Conservation (phyloP, 2,888 invertebrate species). For the Perizoma flavofasciatum region DNA sequence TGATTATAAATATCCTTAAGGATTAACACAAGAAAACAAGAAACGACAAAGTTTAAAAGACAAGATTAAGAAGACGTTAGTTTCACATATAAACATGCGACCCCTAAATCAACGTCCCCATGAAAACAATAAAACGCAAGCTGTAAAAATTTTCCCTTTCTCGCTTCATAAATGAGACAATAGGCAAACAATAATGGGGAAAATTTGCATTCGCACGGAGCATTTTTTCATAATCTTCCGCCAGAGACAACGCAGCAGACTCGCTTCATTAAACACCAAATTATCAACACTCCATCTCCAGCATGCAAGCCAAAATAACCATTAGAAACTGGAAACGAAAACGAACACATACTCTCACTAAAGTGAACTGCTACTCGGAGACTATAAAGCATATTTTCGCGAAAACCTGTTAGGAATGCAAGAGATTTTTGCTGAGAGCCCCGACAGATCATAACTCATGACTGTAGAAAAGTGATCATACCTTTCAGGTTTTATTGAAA, state of each 20-base stretch:
- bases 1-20: no score
- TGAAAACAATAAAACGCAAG: slow-evolving; percentile 42
- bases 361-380: slow-evolving; percentile 46
- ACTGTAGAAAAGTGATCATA: slow-evolving; percentile 62
- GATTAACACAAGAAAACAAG: no score
- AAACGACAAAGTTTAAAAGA: no score
- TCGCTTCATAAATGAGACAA: slow-evolving; percentile 76
- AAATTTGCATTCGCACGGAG: slow-evolving; percentile 75
- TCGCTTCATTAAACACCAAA: slow-evolving; percentile 81
- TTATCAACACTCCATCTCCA: slow-evolving; percentile 72
- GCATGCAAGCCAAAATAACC: slow-evolving; percentile 71
- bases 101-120: neutral
- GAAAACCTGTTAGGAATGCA: slow-evolving; percentile 51
- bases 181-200: slow-evolving; percentile 78
- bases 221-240: slow-evolving; percentile 77
- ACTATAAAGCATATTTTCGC: slow-evolving; percentile 63
- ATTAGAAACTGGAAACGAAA: slow-evolving; percentile 56
- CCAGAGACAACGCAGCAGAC: slow-evolving; percentile 67
- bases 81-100: neutral
- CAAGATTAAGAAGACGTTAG: neutral
- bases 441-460: slow-evolving; percentile 73
- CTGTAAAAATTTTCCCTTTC: slow-evolving; percentile 58
- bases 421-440: slow-evolving; percentile 63
- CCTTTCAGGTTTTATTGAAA: slow-evolving; percentile 40
- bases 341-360: slow-evolving; percentile 43